Evolutionary conservation across 1,140 invertebrate genomes (phyloP).

Genomic region (Cydia amplana): DNA sequence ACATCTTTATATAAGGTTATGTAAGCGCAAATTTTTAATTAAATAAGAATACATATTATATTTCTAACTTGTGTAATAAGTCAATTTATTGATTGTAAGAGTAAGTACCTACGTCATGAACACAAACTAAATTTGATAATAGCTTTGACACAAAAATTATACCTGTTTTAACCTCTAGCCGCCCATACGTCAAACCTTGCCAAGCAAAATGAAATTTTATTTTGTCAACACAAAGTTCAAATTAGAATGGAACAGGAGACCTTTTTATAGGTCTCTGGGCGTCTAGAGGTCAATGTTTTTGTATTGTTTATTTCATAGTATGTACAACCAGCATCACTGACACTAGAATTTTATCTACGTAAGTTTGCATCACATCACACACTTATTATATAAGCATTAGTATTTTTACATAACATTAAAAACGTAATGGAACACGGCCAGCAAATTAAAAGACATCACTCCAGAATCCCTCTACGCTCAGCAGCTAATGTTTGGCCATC

Average conservation of each 20-base stretch:
- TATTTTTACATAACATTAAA: neutral
- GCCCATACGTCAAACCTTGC: no score
- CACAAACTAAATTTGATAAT: neutral
- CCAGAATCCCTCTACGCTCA: neutral
- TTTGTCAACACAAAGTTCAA: no score
- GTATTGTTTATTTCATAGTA: neutral
- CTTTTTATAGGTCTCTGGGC: no score
- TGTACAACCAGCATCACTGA: slow-evolving; percentile 3
- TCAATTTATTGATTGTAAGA: neutral
- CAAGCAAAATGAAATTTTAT: no score
- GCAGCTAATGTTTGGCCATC: neutral
- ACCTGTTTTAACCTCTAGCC: no score
- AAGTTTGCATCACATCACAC: neutral
- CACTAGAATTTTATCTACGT: neutral
- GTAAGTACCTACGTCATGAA: neutral
- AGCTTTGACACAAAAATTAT: slow-evolving; percentile 5
- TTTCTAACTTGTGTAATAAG: neutral
- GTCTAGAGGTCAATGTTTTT: no score
- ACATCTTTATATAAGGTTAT: slow-evolving; percentile 23
- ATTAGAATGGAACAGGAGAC: no score
- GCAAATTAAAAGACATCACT: neutral
- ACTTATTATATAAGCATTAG: neutral
- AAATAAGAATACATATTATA: slow-evolving; percentile 14
- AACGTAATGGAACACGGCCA: neutral
- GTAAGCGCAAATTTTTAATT: slow-evolving; percentile 18